Base-by-base conservation (phyloP, 2,113 vertebrate genomes). In the Pampusana beccarii region DNA sequence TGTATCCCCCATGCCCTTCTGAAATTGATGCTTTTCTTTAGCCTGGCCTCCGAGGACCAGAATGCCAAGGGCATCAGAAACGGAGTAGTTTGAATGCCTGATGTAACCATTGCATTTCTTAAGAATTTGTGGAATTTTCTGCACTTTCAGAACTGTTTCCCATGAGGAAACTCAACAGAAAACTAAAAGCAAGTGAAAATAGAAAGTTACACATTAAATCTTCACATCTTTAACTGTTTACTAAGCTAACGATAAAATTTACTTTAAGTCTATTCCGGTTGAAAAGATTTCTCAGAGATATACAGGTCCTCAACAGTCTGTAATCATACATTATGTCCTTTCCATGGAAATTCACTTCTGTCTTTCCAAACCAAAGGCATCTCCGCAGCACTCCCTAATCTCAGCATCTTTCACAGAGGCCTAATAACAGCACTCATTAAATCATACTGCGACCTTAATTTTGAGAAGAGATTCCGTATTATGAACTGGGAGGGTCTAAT, bases 121-220 rank as follows among this genome's bases (percentile, higher is more conserved):
- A 60, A 64, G 28, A 67, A 78, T 83, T 24, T 92, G 65, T 67
- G 65, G 69, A 51, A 86, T 92, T 79, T 79, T 92, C 69, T 86
- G 31, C 2, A 2, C 61, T 87, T 84, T 48, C 85, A 80, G 28
- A 88, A 73, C 79, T 80, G 38, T 18, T 83, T 91, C 65, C 48
- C 77, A 21, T 50, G 44, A 89, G 77, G 48, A 89, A 92, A 79
- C 25, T 38, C 66, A 74, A 71, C 13, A 86, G 34, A 72, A 95
- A 72, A 86, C 66, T 19, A 83, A 93, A 95, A 73, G 58, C 54
- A 90, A 88, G 28, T 54, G 58, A 93, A 94, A 95, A 93, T 20
- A 71, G 29, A 58, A 85, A 67, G 64, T 40, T 86, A 53, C 19
- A 42, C 11, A 26, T 31, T 46, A 88, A 93, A 86, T 79, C n/a